Evolutionary conservation across 2,797 vertebrate genomes (phyloP), one percentile per base, ranked within the genome.

Genomic region (Limnodromus scolopaceus): DNA sequence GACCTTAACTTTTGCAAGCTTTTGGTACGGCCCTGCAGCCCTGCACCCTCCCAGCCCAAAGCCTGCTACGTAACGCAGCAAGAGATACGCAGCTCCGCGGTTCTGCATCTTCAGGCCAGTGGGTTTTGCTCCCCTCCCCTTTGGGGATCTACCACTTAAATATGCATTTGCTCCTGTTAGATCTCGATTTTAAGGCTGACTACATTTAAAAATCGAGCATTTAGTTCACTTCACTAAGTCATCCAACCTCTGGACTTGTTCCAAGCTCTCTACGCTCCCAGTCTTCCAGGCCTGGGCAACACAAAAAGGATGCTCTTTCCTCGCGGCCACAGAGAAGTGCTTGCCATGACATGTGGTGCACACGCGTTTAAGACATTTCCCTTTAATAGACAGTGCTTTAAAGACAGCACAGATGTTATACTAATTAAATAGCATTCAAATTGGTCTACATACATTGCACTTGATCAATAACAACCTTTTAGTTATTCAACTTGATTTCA

Each of bases 271-370:
- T 81, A 16, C 0, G 0, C 4, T 87, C 41, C n/a, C 22, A 30
- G 16, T 61, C 43, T 61, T 49, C 22, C 23, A 25, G 9, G n/a
- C 17, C 19, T 13, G 23, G 10, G 16, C 28, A 90, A 58, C 20
- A 15, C 15, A 9, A 28, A 69, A 81, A 5, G 2, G 36, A 43
- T 13, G 14, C 5, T 45, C 36, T 28, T 65, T 69, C 16, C 54
- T 69, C 7, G 2, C 0, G 0, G 38, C 11, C 65, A 27, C 0
- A 1, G 13, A 75, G 34, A 49, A 54, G 15, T 1, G 12, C 27
- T 61, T 68, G 17, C 24, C 23, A 5, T 6, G 34, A 46, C 2
- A 1, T 4, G 8, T 0, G 11, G 36, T 2, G 3, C 24, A n/a
- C 3, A 12, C 4, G 2, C 0, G 0, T 46, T 75, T 64, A 60